Percentiles rank a stretch among this genome's conserved stretches.
Conservation (phyloP, 2,888 invertebrate genomes). For the Hybos culiciformis region DNA sequence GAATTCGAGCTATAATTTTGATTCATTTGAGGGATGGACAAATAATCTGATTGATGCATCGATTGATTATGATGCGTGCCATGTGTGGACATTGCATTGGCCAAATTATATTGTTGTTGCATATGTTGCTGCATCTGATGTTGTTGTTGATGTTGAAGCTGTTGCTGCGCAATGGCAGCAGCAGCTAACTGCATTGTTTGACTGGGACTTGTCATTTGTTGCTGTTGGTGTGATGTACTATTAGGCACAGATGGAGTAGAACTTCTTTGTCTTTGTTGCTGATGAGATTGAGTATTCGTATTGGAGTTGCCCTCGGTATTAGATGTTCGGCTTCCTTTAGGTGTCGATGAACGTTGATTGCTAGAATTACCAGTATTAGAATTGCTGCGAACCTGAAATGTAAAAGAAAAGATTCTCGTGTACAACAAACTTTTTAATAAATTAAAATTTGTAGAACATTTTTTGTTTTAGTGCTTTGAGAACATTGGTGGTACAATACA, state of each 20-base stretch:
- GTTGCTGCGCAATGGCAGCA: constrained; percentile 21
- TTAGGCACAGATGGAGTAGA: constrained; percentile 34
- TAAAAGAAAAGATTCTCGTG: constrained; percentile 3
- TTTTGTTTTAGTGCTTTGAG: not conserved
- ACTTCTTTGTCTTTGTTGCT: constrained; percentile 28
- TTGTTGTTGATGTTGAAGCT: constrained; percentile 23
- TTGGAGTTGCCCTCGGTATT: constrained; percentile 7
- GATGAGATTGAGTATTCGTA: constrained; percentile 21
- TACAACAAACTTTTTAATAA: not conserved
- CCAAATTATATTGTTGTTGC: constrained; percentile 26
- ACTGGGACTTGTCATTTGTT: constrained; percentile 24
- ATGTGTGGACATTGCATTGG: constrained; percentile 19
- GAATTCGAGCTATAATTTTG: constrained; percentile 37
- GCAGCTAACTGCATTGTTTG: constrained; percentile 20
- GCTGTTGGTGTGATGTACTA: constrained; percentile 17
- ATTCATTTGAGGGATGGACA: constrained; percentile 43
- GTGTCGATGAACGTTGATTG: constrained; percentile 30
- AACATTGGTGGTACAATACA: too few species aligned
- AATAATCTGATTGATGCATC: constrained; percentile 38
- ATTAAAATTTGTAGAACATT: not conserved
- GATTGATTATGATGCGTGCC: constrained; percentile 33
- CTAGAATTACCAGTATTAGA: constrained; percentile 19
- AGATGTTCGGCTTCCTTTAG: constrained; percentile 28
- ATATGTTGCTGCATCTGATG: constrained; percentile 22
- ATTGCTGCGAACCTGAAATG: constrained; percentile 8